phyloP scores from a whole-genome alignment of 2,113 vertebrate species.

The Calyptomena viridis region DNA sequence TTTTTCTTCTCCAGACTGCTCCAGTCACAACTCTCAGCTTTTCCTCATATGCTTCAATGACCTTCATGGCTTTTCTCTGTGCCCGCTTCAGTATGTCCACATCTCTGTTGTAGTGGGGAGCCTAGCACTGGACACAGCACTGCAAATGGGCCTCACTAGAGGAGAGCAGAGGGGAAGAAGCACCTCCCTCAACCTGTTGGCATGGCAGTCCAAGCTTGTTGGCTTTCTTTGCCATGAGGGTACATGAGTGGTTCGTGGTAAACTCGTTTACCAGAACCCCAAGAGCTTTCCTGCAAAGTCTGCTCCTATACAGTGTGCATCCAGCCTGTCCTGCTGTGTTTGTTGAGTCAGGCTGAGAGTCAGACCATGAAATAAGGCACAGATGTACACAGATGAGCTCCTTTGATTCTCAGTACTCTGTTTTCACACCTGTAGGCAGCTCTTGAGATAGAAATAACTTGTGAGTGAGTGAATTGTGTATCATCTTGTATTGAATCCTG shows the following conservation, averaged over 20 bases:
- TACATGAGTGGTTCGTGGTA: background rate
- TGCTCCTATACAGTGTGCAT: background rate
- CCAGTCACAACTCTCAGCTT: background rate
- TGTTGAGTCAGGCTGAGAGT: background rate
- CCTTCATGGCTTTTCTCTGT: background rate
- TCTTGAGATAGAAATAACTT: background rate
- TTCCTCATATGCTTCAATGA: background rate
- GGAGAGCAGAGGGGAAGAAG: background rate
- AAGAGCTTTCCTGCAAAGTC: background rate
- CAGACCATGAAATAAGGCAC: background rate
- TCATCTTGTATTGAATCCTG: background rate
- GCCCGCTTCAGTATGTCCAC: background rate
- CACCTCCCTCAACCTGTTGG: accelerated
- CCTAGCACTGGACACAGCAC: background rate
- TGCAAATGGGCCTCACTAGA: background rate
- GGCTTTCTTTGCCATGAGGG: background rate
- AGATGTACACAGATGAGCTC: background rate
- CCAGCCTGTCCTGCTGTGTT: background rate
- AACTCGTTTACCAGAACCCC: background rate
- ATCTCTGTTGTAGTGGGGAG: background rate
- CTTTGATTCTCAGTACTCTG: background rate
- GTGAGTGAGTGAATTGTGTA: background rate
- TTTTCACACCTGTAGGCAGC: background rate
- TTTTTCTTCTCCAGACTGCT: background rate
- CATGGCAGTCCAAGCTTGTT: background rate